Base-by-base conservation (phyloP, 1,140 invertebrate genomes). In the Acromyrmex heyeri region DNA sequence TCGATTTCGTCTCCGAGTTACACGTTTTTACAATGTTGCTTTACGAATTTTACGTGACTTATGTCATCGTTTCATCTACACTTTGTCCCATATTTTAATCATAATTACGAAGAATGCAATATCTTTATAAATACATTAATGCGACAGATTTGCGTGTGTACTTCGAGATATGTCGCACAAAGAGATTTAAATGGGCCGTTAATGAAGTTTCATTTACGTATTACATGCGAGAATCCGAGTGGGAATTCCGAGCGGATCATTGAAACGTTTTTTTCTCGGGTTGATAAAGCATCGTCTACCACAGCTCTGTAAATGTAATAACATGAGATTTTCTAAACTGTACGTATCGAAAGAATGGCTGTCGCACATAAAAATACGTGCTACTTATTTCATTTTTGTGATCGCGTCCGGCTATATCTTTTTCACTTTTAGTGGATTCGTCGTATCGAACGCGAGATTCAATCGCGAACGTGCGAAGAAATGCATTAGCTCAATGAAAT, bases 131-230 rank as follows among this genome's bases (percentile, higher is more conserved):
- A 48, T 38, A 34, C 5, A 30, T 38, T 64, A 38, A 85, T 16
- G 61, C 48, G 64, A 18, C 59, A 7, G 34, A 44, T 4, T 27
- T 18, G 44, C 48, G 2, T 16, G 44, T 1, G 14, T 72, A 55
- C 59, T 59, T 50, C n/a, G 24, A 50, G 24, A 24, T 24, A 38
- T 53, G 62, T 64, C 48, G 48, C 48, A 78, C 21, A 30, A 62
- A 61, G 38, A 34, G 8, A 14, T 16, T 85, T 61, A 85, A 85
- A 18, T 53, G 65, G 65, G 24, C 44, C 30, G 73, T 55, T 65
- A 65, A 61, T 55, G 16, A 64, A 14, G 44, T 67, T 62, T 78
- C 30, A 57, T 85, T 78, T 78, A 48, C 30, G 3, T 77, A 85
- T 16, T 12, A 44, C 34, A 16, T 59, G 10, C 14, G 30, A 77